phyloP scores from a whole-genome alignment of 2,888 invertebrate genomes.

The Lomographa bimaculata region DNA sequence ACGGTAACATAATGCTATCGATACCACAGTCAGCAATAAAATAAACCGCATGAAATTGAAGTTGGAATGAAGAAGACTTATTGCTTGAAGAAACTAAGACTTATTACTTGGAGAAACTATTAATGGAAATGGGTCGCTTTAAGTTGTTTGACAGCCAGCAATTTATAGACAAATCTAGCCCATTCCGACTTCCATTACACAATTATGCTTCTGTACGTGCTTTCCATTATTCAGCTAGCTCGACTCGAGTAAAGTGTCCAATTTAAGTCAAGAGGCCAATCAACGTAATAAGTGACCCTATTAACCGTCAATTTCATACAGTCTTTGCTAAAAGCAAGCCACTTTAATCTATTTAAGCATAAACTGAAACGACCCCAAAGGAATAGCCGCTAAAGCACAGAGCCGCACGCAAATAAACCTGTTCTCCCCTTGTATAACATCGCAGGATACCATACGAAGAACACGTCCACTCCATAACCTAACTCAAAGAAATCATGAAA shows the following conservation, averaged over 20 bases:
- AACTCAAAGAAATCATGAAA: slow-evolving; percentile 49
- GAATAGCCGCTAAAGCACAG: slow-evolving; percentile 49
- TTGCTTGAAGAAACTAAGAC: too few species aligned
- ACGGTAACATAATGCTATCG: too few species aligned
- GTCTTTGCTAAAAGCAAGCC: slow-evolving; percentile 64
- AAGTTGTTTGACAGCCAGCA: slow-evolving; percentile 4
- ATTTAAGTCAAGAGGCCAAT: slow-evolving; percentile 48
- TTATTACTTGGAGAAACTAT: too few species aligned
- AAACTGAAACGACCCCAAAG: slow-evolving; percentile 60
- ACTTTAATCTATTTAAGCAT: slow-evolving; percentile 77
- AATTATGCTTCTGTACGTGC: slow-evolving; percentile 4
- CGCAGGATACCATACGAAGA: slow-evolving; percentile 48
- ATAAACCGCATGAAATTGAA: slow-evolving; percentile 3
- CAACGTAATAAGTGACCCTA: slow-evolving; percentile 62
- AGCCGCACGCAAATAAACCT: slow-evolving; percentile 45
- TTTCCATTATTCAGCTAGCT: slow-evolving; percentile 16
- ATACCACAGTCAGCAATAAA: not conserved
- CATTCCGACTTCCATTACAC: slow-evolving; percentile 2
- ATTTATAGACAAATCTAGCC: slow-evolving; percentile 6
- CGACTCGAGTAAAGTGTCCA: too few species aligned
- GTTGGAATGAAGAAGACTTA: too few species aligned
- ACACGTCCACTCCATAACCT: slow-evolving; percentile 50
- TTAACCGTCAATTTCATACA: slow-evolving; percentile 54
- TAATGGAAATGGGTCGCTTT: slow-evolving; percentile 4
- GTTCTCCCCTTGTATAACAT: slow-evolving; percentile 51